These are phyloP conservation scores for Chromoteleia sp. DNA, from an alignment of 2,888 invertebrate species.

Conservation along the genomic window DNA sequence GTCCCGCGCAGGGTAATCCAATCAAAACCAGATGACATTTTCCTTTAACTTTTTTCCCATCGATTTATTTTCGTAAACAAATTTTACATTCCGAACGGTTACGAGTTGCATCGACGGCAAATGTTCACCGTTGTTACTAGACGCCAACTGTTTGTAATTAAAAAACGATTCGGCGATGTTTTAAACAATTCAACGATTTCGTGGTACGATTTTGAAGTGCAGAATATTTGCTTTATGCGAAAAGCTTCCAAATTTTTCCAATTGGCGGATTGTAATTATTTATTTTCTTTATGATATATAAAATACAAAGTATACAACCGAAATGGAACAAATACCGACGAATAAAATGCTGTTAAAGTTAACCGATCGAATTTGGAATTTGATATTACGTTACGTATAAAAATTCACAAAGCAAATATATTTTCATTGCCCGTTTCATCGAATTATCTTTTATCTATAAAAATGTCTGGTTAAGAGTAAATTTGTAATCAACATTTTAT, in stretches of 20 bases:
- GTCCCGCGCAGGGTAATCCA: background rate
- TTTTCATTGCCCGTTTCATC: background rate
- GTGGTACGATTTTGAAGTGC: background rate
- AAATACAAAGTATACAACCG: background rate
- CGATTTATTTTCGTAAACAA: background rate
- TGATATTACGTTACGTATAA: background rate
- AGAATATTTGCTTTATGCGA: slow-evolving; percentile 1
- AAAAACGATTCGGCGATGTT: background rate
- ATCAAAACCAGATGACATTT: slow-evolving; percentile 6
- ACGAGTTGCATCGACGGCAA: too few relatives aligned
- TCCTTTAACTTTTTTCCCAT: slow-evolving; percentile 10
- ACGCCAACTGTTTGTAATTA: too few relatives aligned
- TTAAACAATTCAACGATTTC: background rate
- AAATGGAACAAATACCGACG: too few relatives aligned
- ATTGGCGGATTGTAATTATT: background rate
- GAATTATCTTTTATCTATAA: background rate
- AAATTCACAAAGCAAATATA: background rate
- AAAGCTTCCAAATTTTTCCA: background rate
- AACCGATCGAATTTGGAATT: background rate
- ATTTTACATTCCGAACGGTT: too few relatives aligned
- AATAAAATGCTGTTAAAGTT: background rate
- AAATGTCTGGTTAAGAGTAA: too few relatives aligned
- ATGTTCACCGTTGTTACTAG: background rate
- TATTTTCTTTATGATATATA: background rate
- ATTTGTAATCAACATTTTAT: too few relatives aligned